These are phyloP conservation scores for Theretra japonica DNA, from an alignment of 2,888 invertebrate genomes.

Conservation along the genomic window DNA sequence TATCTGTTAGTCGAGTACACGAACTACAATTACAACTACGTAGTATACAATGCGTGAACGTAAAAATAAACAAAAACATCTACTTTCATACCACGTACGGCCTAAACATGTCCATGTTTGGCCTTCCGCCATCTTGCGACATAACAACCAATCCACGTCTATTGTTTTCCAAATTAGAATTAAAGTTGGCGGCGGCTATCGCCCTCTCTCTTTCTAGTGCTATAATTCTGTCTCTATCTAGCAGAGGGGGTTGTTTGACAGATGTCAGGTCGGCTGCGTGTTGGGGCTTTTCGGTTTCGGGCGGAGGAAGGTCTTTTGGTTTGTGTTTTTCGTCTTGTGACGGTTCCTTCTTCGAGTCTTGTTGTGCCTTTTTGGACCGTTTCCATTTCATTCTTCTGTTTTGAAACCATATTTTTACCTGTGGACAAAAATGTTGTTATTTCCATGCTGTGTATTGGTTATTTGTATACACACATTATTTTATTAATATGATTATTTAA, in stretches of 20 bases:
- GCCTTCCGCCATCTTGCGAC: slow-evolving; percentile 77
- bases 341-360: slow-evolving; percentile 89
- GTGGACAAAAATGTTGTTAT: slow-evolving; percentile 49
- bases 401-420: slow-evolving; percentile 99
- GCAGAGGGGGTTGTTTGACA: slow-evolving; percentile 75
- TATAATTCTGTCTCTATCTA: slow-evolving; percentile 81
- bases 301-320: slow-evolving; percentile 58
- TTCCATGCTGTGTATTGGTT: background rate
- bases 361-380: slow-evolving; percentile 97
- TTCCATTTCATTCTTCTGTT: slow-evolving; percentile 99
- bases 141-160: slow-evolving; percentile 76
- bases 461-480: too few relatives aligned
- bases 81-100: slow-evolving; percentile 83
- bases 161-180: slow-evolving; percentile 80
- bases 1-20: background rate
- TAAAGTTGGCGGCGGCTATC: slow-evolving; percentile 81
- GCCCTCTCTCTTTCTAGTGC: slow-evolving; percentile 78
- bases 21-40: slow-evolving; percentile 27
- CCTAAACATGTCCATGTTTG: slow-evolving; percentile 79
- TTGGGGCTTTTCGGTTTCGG: slow-evolving; percentile 67
- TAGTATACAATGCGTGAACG: slow-evolving; percentile 33
- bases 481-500: too few relatives aligned
- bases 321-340: slow-evolving; percentile 71
- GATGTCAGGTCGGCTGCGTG: slow-evolving; percentile 77
- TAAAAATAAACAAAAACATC: slow-evolving; percentile 60